Evolutionary conservation across 2,113 vertebrate species (phyloP).

Genomic region (Pseudolaguvia tuberculata): DNA sequence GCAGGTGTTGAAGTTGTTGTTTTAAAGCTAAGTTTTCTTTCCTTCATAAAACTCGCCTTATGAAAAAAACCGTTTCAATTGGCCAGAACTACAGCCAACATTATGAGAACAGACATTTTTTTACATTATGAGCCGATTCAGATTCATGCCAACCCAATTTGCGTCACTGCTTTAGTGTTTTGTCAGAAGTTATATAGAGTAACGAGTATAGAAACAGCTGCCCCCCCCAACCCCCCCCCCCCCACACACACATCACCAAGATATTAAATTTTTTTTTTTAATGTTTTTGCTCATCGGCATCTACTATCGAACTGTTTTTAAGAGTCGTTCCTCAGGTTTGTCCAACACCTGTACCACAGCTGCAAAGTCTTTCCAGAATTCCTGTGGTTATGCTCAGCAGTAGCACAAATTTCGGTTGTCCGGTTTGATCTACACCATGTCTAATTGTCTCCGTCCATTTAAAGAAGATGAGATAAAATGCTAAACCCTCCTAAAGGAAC

Average conservation of each 20-base stretch:
- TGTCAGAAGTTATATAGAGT: too few species aligned
- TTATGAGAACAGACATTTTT: too few species aligned
- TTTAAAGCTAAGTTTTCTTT: not conserved
- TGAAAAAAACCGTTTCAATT: not conserved
- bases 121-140: not conserved
- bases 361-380: not conserved
- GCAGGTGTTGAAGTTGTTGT: not conserved
- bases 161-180: not conserved
- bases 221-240: too few species aligned
- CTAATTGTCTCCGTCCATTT: slow-evolving; percentile 16
- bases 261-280: too few species aligned
- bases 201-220: too few species aligned
- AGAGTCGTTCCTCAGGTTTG: not conserved
- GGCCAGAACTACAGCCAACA: not conserved
- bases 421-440: not conserved
- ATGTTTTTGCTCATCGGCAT: not conserved
- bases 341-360: not conserved
- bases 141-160: not conserved
- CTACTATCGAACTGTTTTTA: not conserved
- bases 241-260: too few species aligned
- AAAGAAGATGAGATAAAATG: not conserved
- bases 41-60: not conserved
- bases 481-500: not conserved
- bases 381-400: not conserved
- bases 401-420: slow-evolving; percentile 3